A percentile compares a stretch with the other conserved stretches of the same genome.
Evolutionary conservation across 2,888 invertebrate genomes (phyloP).

Genomic region (Nasonovia ribisnigri): DNA sequence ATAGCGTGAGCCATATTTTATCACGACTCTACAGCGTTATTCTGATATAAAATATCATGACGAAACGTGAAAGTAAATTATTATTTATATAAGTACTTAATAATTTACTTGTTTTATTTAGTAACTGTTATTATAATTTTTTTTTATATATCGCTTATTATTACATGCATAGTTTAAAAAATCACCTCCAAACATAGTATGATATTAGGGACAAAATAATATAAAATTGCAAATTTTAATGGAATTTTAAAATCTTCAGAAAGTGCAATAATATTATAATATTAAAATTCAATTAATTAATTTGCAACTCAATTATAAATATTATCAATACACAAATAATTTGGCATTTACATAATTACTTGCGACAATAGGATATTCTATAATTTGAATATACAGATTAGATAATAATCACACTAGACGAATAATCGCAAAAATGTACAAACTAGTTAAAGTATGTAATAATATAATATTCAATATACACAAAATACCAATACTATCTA

Average conservation of each 20-base stretch:
- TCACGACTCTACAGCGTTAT: conserved; percentile 40
- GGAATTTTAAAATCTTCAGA: background rate
- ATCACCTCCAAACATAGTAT: too few species aligned
- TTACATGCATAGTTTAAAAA: too few species aligned
- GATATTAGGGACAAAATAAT: background rate
- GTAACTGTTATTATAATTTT: background rate
- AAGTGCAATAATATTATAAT: background rate
- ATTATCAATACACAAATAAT: background rate
- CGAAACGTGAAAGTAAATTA: conserved; percentile 7
- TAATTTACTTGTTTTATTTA: background rate
- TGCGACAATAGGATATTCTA: background rate
- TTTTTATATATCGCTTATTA: background rate
- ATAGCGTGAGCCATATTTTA: conserved; percentile 55
- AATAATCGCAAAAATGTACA: background rate
- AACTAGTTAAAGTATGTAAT: background rate
- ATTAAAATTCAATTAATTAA: background rate
- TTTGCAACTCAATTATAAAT: background rate
- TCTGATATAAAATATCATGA: background rate
- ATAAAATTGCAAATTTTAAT: background rate
- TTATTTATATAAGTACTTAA: background rate
- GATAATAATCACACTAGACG: background rate
- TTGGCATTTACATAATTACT: background rate
- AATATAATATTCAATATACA: background rate
- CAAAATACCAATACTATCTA: background rate
- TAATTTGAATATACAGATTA: background rate